Evolutionary conservation across 2,888 invertebrate genomes (phyloP).

Genomic region (Pardosa pseudoannulata): DNA sequence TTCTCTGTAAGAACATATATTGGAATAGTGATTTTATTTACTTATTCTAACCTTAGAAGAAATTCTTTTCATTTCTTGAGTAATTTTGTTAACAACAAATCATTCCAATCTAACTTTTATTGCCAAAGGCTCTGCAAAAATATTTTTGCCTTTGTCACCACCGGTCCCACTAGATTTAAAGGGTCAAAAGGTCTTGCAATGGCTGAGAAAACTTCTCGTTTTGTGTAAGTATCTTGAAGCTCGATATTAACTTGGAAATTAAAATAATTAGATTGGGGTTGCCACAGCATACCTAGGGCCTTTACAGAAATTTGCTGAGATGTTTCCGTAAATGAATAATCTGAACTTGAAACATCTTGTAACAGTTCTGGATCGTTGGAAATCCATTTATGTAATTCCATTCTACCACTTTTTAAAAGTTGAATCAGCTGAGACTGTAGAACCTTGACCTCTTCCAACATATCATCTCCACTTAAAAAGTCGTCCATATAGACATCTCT

Average conservation of each 20-base stretch:
- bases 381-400: not conserved
- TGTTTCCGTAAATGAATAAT: not conserved
- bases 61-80: not conserved
- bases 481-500: not conserved
- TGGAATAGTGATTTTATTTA: not conserved
- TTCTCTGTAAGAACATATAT: not conserved
- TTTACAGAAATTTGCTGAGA: not conserved
- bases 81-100: not conserved
- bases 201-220: constrained; percentile 6
- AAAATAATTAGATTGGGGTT: not conserved
- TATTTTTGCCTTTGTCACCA: not conserved
- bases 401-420: not conserved
- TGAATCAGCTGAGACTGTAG: not conserved
- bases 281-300: not conserved
- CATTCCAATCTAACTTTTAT: not conserved
- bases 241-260: not conserved
- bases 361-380: not conserved
- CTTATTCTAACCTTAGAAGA: not conserved
- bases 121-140: constrained; percentile 12
- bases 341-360: not conserved
- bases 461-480: not conserved
- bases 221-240: not conserved
- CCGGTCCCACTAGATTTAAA: not conserved
- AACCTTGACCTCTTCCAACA: not conserved
- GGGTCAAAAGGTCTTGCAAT: not conserved